Base-by-base conservation (phyloP, 2,888 invertebrate species). In the Eupithecia abbreviata region DNA sequence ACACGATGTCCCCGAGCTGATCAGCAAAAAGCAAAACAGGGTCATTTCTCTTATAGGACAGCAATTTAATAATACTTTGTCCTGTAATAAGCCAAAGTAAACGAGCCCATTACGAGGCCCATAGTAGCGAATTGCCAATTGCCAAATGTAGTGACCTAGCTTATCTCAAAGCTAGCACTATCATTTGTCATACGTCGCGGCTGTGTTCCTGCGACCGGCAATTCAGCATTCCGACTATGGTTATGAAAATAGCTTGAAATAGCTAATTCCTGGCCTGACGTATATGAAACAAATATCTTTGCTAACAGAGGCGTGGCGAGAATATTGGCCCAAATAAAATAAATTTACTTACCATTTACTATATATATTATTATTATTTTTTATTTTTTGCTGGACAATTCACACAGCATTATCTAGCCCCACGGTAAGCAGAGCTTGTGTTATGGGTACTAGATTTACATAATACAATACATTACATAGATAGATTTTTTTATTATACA, bases 111-210 rank as follows among this genome's bases (percentile, higher is more conserved):
- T 15, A 66, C 66, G 7, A 66, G 42, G 15, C 6, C 12, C 42
- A 66, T 15, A 42, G 1, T 66, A 0, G 3, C 66, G 15, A 3
- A 7, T 42, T 42, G 7, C 13, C 15, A 4, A 9, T 30, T 45
- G 18, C n/a, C 2, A 30, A 30, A 2, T 18, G 68, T 30, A 73
- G 73, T 76, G 74, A 49, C 9, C 69, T 66, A 76, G 78, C 76
- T 72, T 30, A 45, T 30, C 42, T 43, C 0, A 41, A 42, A 73
- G 45, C 69, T 69, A 86, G 89, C 87, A 86, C 89, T 90, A 90
- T 85, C 88, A 88, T 91, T 90, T 91, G 88, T 90, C 90, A 90
- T 90, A 87, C 83, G 82, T 82, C 82, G 83, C 84, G 85, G 55
- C 62, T 51, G 80, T 84, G 84, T 85, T 82, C 83, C 83, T 83